phyloP scores from a whole-genome alignment of 92 coral and sea anemone species.

The Phenganax subtilis region DNA sequence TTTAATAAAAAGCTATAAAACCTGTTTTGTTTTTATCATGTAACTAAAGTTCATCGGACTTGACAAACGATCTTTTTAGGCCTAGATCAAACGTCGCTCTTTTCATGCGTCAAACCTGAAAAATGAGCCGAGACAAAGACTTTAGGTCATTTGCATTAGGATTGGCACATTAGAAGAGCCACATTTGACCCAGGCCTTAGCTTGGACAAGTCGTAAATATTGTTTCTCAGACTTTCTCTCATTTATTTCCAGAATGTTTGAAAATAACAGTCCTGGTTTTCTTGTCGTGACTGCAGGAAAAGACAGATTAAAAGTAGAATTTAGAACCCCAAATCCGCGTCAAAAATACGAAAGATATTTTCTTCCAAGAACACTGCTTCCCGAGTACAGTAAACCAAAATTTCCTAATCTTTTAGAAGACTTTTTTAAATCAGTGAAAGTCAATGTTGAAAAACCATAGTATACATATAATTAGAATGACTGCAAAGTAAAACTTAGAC shows the following conservation, averaged over 20 bases:
- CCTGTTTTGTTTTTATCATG: not conserved
- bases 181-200: not conserved
- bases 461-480: too few relatives aligned
- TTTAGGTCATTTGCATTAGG: too few relatives aligned
- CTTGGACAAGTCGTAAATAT: too few relatives aligned
- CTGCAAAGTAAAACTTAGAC: too few relatives aligned
- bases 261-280: constrained; percentile 13
- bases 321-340: not conserved
- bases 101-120: too few relatives aligned
- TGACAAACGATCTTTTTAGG: not conserved
- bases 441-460: not conserved
- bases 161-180: too few relatives aligned
- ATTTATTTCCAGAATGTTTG: not conserved
- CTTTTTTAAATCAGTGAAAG: constrained; percentile 5
- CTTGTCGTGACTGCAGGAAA: constrained; percentile 19
- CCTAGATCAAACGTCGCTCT: too few relatives aligned
- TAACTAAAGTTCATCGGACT: not conserved
- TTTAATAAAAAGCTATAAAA: not conserved
- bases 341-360: constrained; percentile 4
- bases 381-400: not conserved
- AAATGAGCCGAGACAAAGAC: too few relatives aligned
- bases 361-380: constrained; percentile 7
- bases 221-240: not conserved
- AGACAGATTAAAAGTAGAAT: not conserved
- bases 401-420: constrained; percentile 10